phyloP scores from a whole-genome alignment of 2,113 vertebrate genomes.

The Paedocypris sp. region DNA sequence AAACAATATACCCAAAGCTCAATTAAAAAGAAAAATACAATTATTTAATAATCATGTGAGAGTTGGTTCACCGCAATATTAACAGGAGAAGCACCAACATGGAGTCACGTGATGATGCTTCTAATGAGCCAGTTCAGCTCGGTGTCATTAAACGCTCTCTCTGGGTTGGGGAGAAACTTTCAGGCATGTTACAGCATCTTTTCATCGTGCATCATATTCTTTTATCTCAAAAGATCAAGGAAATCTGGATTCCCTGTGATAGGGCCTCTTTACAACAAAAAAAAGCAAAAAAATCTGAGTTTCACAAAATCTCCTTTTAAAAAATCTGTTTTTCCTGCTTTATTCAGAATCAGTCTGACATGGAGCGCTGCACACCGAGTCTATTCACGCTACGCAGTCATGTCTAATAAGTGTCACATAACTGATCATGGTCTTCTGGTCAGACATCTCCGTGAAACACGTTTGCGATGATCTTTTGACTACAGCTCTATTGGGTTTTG shows the following conservation, averaged over 20 bases:
- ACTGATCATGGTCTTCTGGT: background rate
- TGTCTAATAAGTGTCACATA: constrained; percentile 5
- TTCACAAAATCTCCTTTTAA: background rate
- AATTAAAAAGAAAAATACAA: background rate
- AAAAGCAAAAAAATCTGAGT: no score
- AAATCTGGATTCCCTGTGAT: background rate
- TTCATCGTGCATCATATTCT: background rate
- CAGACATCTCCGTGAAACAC: background rate
- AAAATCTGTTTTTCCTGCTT: background rate
- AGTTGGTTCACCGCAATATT: no score
- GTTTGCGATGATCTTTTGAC: background rate
- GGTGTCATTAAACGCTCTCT: background rate
- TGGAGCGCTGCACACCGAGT: background rate
- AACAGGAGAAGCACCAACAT: background rate
- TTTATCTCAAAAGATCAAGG: background rate
- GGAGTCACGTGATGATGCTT: background rate
- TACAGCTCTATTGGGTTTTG: no score
- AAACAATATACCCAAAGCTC: no score
- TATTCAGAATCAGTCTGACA: background rate
- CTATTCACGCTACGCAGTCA: background rate
- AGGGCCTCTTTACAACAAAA: background rate
- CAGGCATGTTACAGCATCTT: background rate
- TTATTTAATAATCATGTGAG: background rate
- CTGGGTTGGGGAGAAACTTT: background rate
- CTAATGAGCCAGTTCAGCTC: background rate